phyloP scores from a whole-genome alignment of 2,113 vertebrate genomes.

The Dipodomys merriami region DNA sequence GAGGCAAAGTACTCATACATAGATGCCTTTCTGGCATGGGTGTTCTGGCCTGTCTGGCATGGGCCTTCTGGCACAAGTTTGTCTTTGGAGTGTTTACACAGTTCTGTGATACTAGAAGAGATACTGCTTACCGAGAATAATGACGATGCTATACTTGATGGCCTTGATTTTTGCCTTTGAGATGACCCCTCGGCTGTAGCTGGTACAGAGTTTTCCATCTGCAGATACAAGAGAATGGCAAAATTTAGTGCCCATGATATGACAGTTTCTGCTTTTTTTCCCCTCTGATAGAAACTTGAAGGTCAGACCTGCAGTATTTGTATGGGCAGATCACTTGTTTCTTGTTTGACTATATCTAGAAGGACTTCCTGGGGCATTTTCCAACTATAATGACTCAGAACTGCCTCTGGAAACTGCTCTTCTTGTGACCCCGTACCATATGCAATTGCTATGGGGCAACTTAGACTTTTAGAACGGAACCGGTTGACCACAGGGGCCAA shows the following conservation, averaged over 20 bases:
- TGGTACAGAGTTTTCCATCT: conserved; percentile 84
- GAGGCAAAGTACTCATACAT: neutral
- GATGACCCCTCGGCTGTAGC: conserved; percentile 83
- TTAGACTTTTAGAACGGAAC: neutral
- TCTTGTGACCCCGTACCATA: neutral
- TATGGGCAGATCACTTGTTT: no score
- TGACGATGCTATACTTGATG: conserved; percentile 86
- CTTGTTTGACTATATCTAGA: neutral
- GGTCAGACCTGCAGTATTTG: neutral
- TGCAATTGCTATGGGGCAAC: neutral
- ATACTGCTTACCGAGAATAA: conserved; percentile 85
- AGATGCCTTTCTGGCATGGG: neutral
- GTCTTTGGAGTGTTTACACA: neutral
- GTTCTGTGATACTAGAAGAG: neutral
- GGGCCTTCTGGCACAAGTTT: neutral
- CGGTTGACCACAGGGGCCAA: neutral
- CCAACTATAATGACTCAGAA: neutral
- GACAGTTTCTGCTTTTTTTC: neutral
- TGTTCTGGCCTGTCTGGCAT: neutral
- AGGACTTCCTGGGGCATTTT: neutral
- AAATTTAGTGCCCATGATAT: neutral
- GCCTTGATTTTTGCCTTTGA: conserved; percentile 88
- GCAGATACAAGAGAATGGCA: neutral
- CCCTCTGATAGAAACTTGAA: neutral
- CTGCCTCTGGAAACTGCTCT: neutral